Percentiles rank a stretch among this genome's conserved stretches.
These are phyloP conservation scores for Leptarthrus brevirostris DNA, from an alignment of 2,888 invertebrate genomes.

Conservation along the genomic window DNA sequence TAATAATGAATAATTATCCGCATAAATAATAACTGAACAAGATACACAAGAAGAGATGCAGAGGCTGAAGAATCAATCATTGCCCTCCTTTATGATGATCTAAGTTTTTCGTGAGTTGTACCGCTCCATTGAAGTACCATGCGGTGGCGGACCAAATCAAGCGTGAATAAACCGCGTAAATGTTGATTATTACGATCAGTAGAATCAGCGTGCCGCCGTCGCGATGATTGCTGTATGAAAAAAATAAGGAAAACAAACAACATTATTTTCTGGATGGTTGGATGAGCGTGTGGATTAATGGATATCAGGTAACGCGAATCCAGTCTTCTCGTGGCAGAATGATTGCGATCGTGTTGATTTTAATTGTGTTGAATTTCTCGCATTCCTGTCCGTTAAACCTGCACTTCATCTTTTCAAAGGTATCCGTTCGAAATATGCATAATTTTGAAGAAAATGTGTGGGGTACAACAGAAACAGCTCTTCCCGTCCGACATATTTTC, in stretches of 20 bases:
- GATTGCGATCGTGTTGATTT: background rate
- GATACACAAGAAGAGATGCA: slow-evolving; percentile 5
- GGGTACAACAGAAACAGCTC: background rate
- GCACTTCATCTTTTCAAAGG: too few relatives aligned
- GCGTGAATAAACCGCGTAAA: slow-evolving; percentile 52
- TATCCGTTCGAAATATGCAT: too few relatives aligned
- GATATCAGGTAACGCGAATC: slow-evolving; percentile 18
- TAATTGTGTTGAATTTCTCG: too few relatives aligned
- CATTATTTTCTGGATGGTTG: slow-evolving; percentile 44
- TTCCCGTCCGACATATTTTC: slow-evolving; percentile 7
- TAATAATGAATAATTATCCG: slow-evolving; percentile 53
- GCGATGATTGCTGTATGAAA: slow-evolving; percentile 17
- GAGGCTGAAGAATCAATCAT: slow-evolving; percentile 15
- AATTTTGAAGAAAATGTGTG: background rate
- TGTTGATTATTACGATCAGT: slow-evolving; percentile 49
- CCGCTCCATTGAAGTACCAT: slow-evolving; percentile 5
- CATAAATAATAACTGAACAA: slow-evolving; percentile 52
- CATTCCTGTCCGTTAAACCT: too few relatives aligned
- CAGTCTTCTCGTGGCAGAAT: background rate
- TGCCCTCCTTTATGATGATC: slow-evolving; percentile 27
- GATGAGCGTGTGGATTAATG: slow-evolving; percentile 21
- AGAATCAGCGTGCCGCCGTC: slow-evolving; percentile 30
- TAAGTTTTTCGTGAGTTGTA: slow-evolving; percentile 4
- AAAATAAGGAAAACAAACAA: slow-evolving; percentile 28
- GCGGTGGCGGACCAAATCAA: slow-evolving; percentile 52